These are phyloP conservation scores for Synergus laeviventris DNA, from an alignment of 2,888 invertebrate genomes.

Conservation along the genomic window DNA sequence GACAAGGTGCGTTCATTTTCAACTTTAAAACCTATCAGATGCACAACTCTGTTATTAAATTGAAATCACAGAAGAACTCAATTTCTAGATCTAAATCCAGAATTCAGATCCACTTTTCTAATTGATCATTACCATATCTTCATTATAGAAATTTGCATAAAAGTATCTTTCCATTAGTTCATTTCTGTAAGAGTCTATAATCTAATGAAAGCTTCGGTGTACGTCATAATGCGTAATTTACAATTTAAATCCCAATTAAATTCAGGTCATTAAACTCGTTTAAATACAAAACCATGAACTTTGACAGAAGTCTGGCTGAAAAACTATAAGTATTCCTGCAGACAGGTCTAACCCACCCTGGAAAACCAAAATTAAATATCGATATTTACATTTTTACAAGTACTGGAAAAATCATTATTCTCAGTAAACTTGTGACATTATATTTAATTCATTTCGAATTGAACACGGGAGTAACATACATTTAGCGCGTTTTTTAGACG, in stretches of 20 bases:
- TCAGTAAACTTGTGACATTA: too few species aligned
- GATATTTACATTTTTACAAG: too few species aligned
- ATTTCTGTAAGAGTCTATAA: not conserved
- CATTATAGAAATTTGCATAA: not conserved
- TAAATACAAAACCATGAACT: conserved; percentile 29
- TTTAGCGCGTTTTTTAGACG: too few species aligned
- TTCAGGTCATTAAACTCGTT: conserved; percentile 25
- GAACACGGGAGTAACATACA: too few species aligned
- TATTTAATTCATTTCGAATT: too few species aligned
- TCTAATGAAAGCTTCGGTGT: not conserved
- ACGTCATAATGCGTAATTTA: not conserved
- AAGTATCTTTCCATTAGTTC: too few species aligned
- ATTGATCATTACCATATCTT: not conserved
- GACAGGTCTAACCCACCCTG: too few species aligned
- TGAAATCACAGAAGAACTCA: not conserved
- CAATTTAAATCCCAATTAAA: conserved; percentile 16
- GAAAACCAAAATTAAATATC: not conserved
- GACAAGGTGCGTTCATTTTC: conserved; percentile 20
- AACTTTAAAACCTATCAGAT: too few species aligned
- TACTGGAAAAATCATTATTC: too few species aligned
- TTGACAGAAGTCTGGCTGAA: conserved; percentile 1
- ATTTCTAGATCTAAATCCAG: not conserved
- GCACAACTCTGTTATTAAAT: not conserved
- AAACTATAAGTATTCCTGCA: too few species aligned
- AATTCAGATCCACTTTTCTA: conserved; percentile 1